Conservation (phyloP, 64 coral and sea anemone genomes). For the Stichodactyla helianthus region DNA sequence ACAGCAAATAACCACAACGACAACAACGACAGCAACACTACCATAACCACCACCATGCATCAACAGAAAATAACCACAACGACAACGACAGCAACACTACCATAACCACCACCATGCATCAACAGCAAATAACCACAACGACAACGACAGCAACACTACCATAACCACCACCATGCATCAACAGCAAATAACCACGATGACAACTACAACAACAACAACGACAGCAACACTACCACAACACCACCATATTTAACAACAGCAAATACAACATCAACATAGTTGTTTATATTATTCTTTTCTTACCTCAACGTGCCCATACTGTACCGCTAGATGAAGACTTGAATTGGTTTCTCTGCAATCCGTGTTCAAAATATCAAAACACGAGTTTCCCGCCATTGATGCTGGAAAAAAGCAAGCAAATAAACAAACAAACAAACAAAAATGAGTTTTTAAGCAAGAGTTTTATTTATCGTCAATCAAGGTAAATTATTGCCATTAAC, state of each 20-base stretch:
- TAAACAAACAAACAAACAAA: too few species aligned
- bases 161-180: neutral
- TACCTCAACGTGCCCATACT: constrained; percentile 66
- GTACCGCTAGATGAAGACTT: constrained; percentile 73
- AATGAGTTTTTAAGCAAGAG: too few species aligned
- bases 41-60: neutral
- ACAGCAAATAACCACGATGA: neutral
- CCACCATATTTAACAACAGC: neutral
- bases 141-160: neutral
- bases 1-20: neutral
- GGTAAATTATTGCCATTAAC: too few species aligned
- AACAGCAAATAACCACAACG: too few species aligned
- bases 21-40: neutral
- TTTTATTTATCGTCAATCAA: too few species aligned
- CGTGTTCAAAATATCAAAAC: constrained; percentile 58
- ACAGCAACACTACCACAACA: too few species aligned
- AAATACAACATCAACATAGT: too few species aligned
- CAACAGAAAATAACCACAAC: too few species aligned
- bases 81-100: too few species aligned
- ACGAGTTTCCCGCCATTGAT: constrained; percentile 42
- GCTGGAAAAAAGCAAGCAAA: constrained; percentile 21
- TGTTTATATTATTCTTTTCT: neutral
- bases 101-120: too few species aligned
- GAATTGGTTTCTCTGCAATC: constrained; percentile 64
- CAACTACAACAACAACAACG: neutral